Percentiles rank a stretch among this genome's conserved stretches.
phyloP scores from a whole-genome alignment of 2,113 vertebrate species.

The Rhadina sibilatrix region DNA sequence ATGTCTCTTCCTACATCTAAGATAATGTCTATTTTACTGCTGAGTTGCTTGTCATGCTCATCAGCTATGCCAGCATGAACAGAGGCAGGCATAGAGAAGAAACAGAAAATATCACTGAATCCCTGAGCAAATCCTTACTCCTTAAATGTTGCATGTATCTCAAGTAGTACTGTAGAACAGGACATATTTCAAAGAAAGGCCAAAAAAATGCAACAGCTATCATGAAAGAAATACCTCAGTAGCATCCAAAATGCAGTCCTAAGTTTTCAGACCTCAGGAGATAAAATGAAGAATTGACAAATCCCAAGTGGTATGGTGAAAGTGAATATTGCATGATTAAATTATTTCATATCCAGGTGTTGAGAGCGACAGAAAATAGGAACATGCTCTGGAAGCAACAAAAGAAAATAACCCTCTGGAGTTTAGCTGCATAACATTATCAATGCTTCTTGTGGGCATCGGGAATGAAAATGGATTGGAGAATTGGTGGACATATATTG shows the following conservation, averaged over 20 bases:
- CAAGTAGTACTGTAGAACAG: not conserved
- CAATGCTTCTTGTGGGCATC: not conserved
- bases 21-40: not conserved
- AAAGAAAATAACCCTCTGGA: not conserved
- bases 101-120: not conserved
- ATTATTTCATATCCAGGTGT: not conserved
- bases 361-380: not conserved
- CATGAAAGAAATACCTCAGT: not conserved
- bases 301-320: not conserved
- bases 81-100: not conserved
- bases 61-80: not conserved
- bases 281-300: not conserved
- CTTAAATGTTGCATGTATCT: not conserved
- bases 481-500: not conserved
- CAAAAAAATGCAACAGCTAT: not conserved
- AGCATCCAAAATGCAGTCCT: not conserved
- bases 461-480: not conserved
- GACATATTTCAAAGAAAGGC: not conserved
- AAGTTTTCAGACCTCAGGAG: not conserved
- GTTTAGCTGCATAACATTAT: accelerated
- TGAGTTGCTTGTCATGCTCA: not conserved
- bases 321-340: not conserved
- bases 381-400: not conserved
- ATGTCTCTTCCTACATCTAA: not conserved
- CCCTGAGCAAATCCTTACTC: not conserved